Percentiles rank a stretch among this genome's conserved stretches.
Evolutionary conservation across 2,797 vertebrate species (phyloP).

Genomic region (Sparidentex hasta): DNA sequence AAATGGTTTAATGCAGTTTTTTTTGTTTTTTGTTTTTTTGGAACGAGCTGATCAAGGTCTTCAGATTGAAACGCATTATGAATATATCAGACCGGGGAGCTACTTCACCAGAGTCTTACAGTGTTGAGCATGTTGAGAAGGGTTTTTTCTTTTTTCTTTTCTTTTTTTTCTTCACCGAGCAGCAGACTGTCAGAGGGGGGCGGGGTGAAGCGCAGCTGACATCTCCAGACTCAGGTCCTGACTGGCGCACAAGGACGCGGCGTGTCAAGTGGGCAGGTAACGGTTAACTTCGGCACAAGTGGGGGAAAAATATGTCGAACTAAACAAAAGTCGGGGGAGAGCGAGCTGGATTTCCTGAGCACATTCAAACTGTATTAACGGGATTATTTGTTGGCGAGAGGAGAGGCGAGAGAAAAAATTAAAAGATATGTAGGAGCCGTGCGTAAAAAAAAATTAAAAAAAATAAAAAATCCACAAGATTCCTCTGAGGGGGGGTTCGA

Average conservation of each 20-base stretch:
- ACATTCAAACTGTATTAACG: slow-evolving; percentile 37
- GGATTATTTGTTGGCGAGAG: slow-evolving; percentile 39
- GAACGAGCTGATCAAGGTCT: background rate
- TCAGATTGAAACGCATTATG: background rate
- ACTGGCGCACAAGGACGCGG: slow-evolving; percentile 47
- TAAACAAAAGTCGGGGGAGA: slow-evolving; percentile 31
- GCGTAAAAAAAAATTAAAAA: slow-evolving; percentile 44
- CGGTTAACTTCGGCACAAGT: slow-evolving; percentile 62
- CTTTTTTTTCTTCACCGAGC: background rate
- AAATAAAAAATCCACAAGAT: slow-evolving; percentile 49
- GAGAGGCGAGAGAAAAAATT: slow-evolving; percentile 26
- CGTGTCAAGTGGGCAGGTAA: slow-evolving; percentile 59
- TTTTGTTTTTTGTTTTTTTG: too few relatives aligned
- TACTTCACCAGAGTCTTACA: background rate
- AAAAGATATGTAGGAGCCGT: slow-evolving; percentile 57
- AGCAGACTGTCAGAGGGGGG: slow-evolving; percentile 53
- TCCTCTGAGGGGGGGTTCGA: slow-evolving; percentile 56
- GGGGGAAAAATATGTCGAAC: slow-evolving; percentile 29
- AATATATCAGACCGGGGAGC: background rate
- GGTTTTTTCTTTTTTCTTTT: background rate
- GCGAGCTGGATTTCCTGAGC: slow-evolving; percentile 50
- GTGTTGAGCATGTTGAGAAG: slow-evolving; percentile 30
- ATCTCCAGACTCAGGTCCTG: slow-evolving; percentile 43
- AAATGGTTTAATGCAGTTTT: background rate
- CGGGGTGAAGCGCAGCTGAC: slow-evolving; percentile 59